Conservation (phyloP, 2,113 vertebrate species). For the Coracopsis vasa region DNA sequence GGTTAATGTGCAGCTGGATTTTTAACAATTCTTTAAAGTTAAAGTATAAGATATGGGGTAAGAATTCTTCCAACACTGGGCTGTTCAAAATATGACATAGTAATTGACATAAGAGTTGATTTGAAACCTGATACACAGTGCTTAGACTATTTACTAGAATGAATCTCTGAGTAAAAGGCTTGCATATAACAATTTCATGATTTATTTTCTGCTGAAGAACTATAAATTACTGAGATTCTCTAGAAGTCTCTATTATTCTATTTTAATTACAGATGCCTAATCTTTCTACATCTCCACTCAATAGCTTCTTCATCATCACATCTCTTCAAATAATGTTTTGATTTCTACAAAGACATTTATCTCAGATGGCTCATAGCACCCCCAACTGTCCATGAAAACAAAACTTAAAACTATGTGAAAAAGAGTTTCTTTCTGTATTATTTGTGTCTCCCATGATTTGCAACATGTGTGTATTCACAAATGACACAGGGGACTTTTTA, state of each 20-base stretch:
- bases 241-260: neutral
- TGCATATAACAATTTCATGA: neutral
- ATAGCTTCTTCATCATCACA: neutral
- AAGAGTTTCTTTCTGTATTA: neutral
- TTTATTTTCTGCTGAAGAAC: neutral
- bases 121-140: neutral
- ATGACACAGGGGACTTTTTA: neutral
- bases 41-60: neutral
- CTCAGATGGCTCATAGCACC: neutral
- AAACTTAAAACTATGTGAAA: neutral
- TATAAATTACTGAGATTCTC: neutral
- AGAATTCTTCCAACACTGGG: neutral
- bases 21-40: constrained; percentile 48
- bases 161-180: neutral
- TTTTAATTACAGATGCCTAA: neutral
- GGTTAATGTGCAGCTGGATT: constrained; percentile 47
- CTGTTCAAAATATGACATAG: neutral
- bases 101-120: neutral
- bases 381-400: neutral
- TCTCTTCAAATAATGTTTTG: neutral
- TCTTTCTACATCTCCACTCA: neutral
- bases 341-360: neutral
- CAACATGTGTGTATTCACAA: neutral
- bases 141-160: neutral
- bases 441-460: neutral